Conservation (phyloP, 1,140 invertebrate species). For the Drosophila pallidifrons region DNA sequence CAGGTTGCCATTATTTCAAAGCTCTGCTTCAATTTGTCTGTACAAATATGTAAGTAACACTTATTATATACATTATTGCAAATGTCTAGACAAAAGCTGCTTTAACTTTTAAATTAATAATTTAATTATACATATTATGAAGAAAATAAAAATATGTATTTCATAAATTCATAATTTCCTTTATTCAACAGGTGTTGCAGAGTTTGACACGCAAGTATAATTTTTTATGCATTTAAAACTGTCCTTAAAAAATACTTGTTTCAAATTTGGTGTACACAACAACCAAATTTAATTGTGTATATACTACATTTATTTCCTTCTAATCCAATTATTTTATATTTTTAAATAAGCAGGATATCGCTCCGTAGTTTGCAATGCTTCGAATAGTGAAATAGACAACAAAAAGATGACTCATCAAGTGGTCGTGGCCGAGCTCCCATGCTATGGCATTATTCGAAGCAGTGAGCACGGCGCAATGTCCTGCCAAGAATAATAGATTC, state of each 20-base stretch:
- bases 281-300: too few species aligned
- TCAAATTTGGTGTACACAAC: too few species aligned
- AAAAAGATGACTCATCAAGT: neutral
- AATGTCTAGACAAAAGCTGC: too few species aligned
- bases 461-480: conserved; percentile 10
- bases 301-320: neutral
- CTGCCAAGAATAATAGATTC: neutral
- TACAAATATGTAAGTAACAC: conserved; percentile 17
- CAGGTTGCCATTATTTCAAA: neutral
- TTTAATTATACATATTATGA: too few species aligned
- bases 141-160: too few species aligned
- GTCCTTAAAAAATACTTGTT: too few species aligned
- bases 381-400: conserved; percentile 20
- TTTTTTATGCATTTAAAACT: too few species aligned
- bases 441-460: conserved; percentile 26
- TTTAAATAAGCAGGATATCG: neutral
- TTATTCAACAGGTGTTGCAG: too few species aligned
- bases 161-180: too few species aligned
- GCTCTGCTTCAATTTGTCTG: neutral
- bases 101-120: too few species aligned
- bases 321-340: conserved; percentile 1
- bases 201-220: too few species aligned
- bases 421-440: conserved; percentile 13
- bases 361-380: conserved; percentile 19
- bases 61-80: too few species aligned